Evolutionary conservation across 2,113 vertebrate species (phyloP).

Genomic region (Pedionomus torquatus): DNA sequence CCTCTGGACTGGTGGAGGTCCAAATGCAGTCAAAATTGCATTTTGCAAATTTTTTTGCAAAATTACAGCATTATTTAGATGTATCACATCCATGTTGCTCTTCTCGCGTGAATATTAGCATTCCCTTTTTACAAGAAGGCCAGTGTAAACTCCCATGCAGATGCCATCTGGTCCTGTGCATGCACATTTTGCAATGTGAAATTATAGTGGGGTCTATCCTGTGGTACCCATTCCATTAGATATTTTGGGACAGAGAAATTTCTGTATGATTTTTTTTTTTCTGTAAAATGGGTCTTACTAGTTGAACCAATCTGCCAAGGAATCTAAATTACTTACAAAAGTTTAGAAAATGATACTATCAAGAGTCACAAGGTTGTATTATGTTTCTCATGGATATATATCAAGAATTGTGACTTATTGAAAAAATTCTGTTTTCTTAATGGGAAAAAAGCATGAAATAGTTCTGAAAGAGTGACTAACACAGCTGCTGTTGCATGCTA

Average conservation of each 20-base stretch:
- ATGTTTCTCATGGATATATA: neutral
- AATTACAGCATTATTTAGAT: neutral
- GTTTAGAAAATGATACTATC: neutral
- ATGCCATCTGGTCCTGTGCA: neutral
- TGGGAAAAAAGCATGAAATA: neutral
- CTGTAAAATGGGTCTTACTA: neutral
- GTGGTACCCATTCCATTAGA: neutral
- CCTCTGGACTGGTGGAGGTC: neutral
- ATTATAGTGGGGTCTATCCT: neutral
- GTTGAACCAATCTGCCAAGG: neutral
- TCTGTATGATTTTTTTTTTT: neutral
- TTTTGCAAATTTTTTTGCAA: too few species aligned
- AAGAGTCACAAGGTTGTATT: neutral
- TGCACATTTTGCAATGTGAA: neutral
- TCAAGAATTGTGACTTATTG: neutral
- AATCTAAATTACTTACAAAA: neutral
- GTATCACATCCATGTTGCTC: neutral
- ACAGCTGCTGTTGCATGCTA: neutral
- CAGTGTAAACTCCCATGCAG: neutral
- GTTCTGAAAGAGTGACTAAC: neutral
- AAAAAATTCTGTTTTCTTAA: neutral
- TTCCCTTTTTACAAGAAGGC: neutral
- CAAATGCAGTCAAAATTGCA: neutral
- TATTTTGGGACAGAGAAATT: neutral
- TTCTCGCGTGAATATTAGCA: neutral